Percentiles rank a stretch among this genome's conserved stretches.
Evolutionary conservation across 2,797 vertebrate species (phyloP).

Genomic region (Onychomys leucogaster): DNA sequence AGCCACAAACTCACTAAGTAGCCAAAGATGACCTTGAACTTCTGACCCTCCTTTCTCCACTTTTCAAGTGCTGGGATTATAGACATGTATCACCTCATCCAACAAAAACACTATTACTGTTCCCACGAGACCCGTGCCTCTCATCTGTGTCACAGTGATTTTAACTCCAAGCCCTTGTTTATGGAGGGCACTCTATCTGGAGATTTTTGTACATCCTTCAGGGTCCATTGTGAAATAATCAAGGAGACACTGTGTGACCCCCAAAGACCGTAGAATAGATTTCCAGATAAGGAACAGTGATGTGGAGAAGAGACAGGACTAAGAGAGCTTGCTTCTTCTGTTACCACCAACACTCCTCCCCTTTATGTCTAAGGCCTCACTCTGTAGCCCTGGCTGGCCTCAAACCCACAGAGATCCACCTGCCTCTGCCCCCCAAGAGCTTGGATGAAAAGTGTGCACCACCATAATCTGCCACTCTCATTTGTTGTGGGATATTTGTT

Average conservation of each 20-base stretch:
- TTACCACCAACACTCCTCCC: neutral
- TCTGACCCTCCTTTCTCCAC: neutral
- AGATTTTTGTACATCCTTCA: neutral
- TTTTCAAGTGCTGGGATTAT: neutral
- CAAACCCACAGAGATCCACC: neutral
- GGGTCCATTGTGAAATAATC: neutral
- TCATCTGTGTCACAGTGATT: neutral
- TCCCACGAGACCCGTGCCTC: neutral
- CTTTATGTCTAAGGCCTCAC: neutral
- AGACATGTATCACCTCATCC: neutral
- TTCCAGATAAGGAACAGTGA: constrained; percentile 2
- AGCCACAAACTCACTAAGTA: neutral
- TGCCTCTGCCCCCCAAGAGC: neutral
- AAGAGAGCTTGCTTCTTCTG: neutral
- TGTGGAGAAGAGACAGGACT: neutral
- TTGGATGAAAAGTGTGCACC: neutral
- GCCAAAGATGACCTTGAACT: neutral
- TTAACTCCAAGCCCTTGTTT: neutral
- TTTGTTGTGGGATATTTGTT: neutral
- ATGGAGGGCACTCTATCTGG: no score
- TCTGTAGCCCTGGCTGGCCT: neutral
- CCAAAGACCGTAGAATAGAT: neutral
- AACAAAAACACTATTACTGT: neutral
- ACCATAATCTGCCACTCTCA: neutral
- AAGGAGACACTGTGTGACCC: neutral